Evolutionary conservation across 2,113 vertebrate genomes (phyloP).

Genomic region (Hepsetus odoe): DNA sequence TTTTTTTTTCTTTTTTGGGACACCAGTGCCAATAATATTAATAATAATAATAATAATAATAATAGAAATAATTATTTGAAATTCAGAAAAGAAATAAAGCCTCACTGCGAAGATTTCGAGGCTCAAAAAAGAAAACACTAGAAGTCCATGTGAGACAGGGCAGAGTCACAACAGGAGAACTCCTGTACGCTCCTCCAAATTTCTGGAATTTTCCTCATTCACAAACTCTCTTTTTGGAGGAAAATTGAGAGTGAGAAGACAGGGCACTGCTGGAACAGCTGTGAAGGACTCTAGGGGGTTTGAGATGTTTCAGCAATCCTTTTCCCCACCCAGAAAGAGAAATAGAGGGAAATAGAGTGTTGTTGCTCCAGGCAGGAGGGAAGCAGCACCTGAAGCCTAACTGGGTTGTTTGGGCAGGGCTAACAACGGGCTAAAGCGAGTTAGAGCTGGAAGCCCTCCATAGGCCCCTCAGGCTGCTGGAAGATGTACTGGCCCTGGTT

Average conservation of each 20-base stretch:
- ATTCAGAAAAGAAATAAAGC: constrained; percentile 2
- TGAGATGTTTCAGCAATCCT: neutral
- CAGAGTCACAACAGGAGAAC: constrained; percentile 6
- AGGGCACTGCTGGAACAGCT: neutral
- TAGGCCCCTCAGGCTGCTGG: constrained; percentile 87
- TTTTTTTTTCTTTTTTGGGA: constrained; percentile 34
- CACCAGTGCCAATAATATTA: constrained; percentile 54
- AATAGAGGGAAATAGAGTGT: constrained; percentile 2
- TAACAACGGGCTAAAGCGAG: neutral
- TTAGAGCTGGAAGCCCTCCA: constrained; percentile 91
- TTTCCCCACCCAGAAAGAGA: neutral
- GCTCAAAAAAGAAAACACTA: neutral
- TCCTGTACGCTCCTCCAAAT: constrained; percentile 4
- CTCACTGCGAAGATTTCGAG: neutral
- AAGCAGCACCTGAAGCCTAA: constrained; percentile 7
- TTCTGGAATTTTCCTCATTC: neutral
- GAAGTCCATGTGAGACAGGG: constrained; percentile 4
- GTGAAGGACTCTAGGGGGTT: neutral
- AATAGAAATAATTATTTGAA: constrained; percentile 32
- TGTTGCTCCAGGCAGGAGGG: constrained; percentile 18
- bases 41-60: constrained; percentile 36
- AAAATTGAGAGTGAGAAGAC: neutral
- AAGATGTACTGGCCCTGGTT: constrained; percentile 89
- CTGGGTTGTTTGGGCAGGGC: neutral
- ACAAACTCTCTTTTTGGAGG: neutral